Evolutionary conservation across 2,797 vertebrate genomes (phyloP), one percentile per base, ranked within the genome.

Genomic region (Lagocephalus sceleratus): DNA sequence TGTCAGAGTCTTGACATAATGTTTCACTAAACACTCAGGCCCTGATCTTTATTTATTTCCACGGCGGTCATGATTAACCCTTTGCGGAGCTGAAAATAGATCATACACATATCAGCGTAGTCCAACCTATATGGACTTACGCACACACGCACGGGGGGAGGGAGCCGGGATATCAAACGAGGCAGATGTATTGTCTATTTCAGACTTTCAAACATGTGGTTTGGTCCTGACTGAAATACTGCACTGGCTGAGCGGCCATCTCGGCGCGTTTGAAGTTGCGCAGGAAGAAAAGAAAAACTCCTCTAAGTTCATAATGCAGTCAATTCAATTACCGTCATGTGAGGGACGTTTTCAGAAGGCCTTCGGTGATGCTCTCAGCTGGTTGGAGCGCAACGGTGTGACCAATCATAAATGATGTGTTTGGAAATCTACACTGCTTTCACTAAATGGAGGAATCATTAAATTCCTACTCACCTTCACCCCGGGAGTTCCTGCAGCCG

Each of bases 1-100:
- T 86, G 82, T 88, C 91, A 82, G 76, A 89, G 81, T 85, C 82
- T 76, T 92, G 91, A 92, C 90, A 90, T 89, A 88, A 90, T 72
- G 87, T 86, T 81, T 87, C 85, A 68, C 89, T 90, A 91, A 88
- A 92, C 86, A 85, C 86, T 87, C 79, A 72, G 74, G 71, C 76
- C 77, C 72, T 35, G 66, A 81, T 80, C 71, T 82, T 65, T 64
- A 73, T 85, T 69, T 71, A 74, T 77, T 87, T 87, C 76, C 73
- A 75, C 47, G 21, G 74, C 73, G 80, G 76, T 82, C 79, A 61
- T 83, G 75, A 86, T 85, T 81, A 84, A 86, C 81, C 81, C 78
- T 83, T 79, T 81, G 70, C 73, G 67, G 60, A 66, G 76, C 58
- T 63, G 63, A 82, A 78, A 80, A 84, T 80, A 83, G 73, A 85